These are phyloP conservation scores for Aphidius colemani DNA, from an alignment of 2,888 invertebrate genomes.

Conservation along the genomic window DNA sequence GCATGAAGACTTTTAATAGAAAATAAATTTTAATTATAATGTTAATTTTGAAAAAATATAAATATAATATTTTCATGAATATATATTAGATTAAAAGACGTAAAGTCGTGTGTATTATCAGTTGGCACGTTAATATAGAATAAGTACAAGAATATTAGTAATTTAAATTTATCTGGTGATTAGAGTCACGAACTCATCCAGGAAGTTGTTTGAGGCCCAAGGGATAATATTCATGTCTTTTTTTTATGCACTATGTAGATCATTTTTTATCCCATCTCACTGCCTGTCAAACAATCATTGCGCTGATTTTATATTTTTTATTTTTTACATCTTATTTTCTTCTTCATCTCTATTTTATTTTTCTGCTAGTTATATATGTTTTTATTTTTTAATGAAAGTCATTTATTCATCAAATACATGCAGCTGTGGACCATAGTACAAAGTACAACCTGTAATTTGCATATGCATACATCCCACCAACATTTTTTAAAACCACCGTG, in stretches of 20 bases:
- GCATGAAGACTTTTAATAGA: too few species aligned
- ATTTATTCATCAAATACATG: conserved; percentile 30
- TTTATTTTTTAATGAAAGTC: conserved; percentile 21
- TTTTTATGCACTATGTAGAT: not conserved
- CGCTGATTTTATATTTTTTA: conserved; percentile 10
- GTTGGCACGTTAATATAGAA: too few species aligned
- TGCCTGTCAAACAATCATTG: conserved; percentile 15
- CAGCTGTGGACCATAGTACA: conserved; percentile 18
- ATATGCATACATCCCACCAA: conserved; percentile 6
- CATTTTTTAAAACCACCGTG: conserved; percentile 25
- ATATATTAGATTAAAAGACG: not conserved
- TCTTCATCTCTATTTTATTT: conserved; percentile 6
- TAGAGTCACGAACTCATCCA: conserved; percentile 18
- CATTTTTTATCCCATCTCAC: not conserved
- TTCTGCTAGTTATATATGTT: not conserved
- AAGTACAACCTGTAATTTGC: conserved; percentile 32
- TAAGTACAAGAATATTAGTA: not conserved
- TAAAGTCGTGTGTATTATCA: not conserved
- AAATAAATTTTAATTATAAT: too few species aligned
- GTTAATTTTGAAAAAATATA: too few species aligned
- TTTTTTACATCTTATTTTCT: not conserved
- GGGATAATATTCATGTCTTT: not conserved
- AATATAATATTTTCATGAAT: not conserved
- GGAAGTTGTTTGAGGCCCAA: conserved; percentile 8
- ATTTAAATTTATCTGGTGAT: conserved; percentile 17